Evolutionary conservation across 2,797 vertebrate genomes (phyloP), one percentile per base, ranked within the genome.

Genomic region (Hypotaenidia philippensis): DNA sequence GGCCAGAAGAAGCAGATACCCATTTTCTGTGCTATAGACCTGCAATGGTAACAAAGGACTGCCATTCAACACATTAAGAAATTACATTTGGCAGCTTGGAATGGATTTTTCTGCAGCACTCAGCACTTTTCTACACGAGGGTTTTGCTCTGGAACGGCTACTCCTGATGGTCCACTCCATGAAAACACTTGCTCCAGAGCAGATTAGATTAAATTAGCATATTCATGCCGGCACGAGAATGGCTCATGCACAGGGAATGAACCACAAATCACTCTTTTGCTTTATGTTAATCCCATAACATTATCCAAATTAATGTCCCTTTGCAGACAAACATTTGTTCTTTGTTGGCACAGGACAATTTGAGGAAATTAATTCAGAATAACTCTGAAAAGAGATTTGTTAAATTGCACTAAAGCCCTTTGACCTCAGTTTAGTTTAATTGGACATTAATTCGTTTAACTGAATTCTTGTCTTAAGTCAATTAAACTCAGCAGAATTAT

Each of bases 341-440:
- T 85, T 82, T 84, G 87, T 74, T 1, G 0, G 56, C 68, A 60
- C 25, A 80, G 31, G 7, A 89, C 60, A 15, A 89, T 87, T 57
- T 87, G 56, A 85, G 64, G n/a, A 95, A 94, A 94, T 93, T 75
- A 94, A 94, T 92, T 80, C 84, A 83, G 61, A 77, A 78, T 80
- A 92, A 70, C 49, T 95, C 93, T 77, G 49, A 70, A 94, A 91
- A 80, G 19, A 29, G 32, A 70, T 91, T 93, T 92, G 91, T 85
- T 89, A 94, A 91, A 92, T 87, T 89, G 56, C 40, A 74, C 75
- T 60, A 74, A 84, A 81, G 66, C 55, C 59, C 77, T 84, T 40
- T 84, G 87, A 90, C 87, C 71, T 87, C 63, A 44, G 32, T 59
- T 95, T 77, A 79, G 56, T 85, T 93, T 94, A 95, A 95, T 63